Evolutionary conservation across 2,113 vertebrate species (phyloP).

Genomic region (Hypomesus transpacificus): DNA sequence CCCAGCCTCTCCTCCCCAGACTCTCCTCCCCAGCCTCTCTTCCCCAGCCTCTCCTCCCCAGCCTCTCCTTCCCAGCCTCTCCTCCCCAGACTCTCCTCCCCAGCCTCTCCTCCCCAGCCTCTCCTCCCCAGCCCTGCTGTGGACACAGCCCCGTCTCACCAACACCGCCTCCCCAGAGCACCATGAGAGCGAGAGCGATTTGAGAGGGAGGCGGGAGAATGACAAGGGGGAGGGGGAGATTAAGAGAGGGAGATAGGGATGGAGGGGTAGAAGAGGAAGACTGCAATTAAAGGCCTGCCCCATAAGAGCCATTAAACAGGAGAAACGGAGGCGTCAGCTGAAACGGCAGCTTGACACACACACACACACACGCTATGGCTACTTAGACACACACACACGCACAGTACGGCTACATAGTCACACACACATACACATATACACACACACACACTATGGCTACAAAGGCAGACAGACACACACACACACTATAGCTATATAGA

Average conservation of each 20-base stretch:
- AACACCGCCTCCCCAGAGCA: background rate
- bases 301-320: constrained; percentile 72
- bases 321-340: constrained; percentile 71
- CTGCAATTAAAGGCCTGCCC: constrained; percentile 73
- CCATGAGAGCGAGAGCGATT: background rate
- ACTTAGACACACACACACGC: constrained; percentile 18
- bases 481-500: constrained; percentile 39
- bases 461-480: constrained; percentile 22
- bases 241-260: background rate
- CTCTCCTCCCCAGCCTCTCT: background rate
- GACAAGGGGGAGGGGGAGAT: background rate
- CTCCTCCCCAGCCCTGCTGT: background rate
- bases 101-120: background rate
- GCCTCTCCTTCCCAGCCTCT: background rate
- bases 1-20: background rate
- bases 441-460: constrained; percentile 18
- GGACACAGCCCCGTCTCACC: constrained; percentile 53
- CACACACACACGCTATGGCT: constrained; percentile 24
- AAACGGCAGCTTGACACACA: constrained; percentile 63
- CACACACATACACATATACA: constrained; percentile 18
- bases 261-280: constrained; percentile 53
- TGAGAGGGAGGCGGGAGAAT: background rate
- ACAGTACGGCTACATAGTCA: constrained; percentile 3
- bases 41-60: background rate
- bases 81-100: background rate